A percentile compares a stretch with the other conserved stretches of the same genome.
phyloP scores from a whole-genome alignment of 2,113 vertebrate species.

The Limnothrissa miodon region DNA sequence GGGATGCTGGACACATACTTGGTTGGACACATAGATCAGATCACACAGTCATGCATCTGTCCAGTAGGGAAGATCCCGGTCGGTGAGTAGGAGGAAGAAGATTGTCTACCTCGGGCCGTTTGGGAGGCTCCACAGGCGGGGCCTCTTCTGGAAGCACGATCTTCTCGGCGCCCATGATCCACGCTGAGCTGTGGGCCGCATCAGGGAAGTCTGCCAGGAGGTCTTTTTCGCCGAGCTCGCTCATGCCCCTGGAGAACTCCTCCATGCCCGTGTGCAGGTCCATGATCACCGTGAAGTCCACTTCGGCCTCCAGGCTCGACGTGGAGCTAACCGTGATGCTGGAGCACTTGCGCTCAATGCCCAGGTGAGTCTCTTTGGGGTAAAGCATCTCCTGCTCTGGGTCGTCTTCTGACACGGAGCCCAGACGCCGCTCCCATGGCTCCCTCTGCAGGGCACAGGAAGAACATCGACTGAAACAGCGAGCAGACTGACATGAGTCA shows the following conservation, averaged over 20 bases:
- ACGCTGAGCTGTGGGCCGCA: slow-evolving; percentile 43
- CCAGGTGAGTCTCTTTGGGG: slow-evolving; percentile 93
- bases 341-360: slow-evolving; percentile 95
- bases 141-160: slow-evolving; percentile 46
- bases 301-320: slow-evolving; percentile 92
- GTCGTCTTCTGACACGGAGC: slow-evolving; percentile 84
- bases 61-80: slow-evolving; percentile 20
- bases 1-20: slow-evolving; percentile 29
- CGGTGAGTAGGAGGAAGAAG: slow-evolving; percentile 6
- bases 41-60: slow-evolving; percentile 32
- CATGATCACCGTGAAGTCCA: slow-evolving; percentile 92
- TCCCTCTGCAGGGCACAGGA: slow-evolving; percentile 64
- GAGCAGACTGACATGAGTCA: neutral
- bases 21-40: slow-evolving; percentile 38
- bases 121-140: slow-evolving; percentile 33
- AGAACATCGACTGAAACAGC: neutral
- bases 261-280: slow-evolving; percentile 93
- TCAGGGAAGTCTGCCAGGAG: slow-evolving; percentile 69
- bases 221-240: slow-evolving; percentile 81
- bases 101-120: slow-evolving; percentile 52
- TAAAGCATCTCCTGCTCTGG: slow-evolving; percentile 87
- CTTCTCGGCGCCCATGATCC: slow-evolving; percentile 48
- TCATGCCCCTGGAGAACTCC: slow-evolving; percentile 93
- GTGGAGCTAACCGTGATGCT: slow-evolving; percentile 97
- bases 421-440: slow-evolving; percentile 73